Evolutionary conservation across 1,140 invertebrate genomes (phyloP), one percentile per base, ranked within the genome.

Genomic region (Orchestia grillus): DNA sequence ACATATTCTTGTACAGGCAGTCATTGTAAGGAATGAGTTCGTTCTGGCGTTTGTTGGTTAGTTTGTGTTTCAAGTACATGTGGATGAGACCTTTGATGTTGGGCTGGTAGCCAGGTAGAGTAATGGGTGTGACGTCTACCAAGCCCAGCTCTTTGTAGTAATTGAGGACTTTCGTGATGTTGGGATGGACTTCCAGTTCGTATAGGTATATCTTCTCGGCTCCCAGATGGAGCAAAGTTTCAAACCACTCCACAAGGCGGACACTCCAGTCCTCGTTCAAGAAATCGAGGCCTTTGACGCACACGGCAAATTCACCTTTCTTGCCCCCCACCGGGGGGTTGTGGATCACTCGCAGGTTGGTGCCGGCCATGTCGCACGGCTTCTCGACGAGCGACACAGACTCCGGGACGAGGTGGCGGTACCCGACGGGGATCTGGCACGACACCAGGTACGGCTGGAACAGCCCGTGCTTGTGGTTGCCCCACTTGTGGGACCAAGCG

Each of bases 21-120:
- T 99, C 99, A 97, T 99, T 99, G 98, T 99, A 99, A 0, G 99
- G 99, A 97, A 99, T 99, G 77, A 99, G 98, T 97, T 99, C 99
- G 97, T 99, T 99, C 97, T 99, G 99, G 28, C 99, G 97, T 97
- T 99, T 99, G 97, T 99, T 98, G 97, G 98, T 99, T 0, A 98
- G 96, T 96, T 97, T 97, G 97, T 99, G 99, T 91, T 98, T 98
- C 11, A 99, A 97, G 97, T 99, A 99, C 97, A 99, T 98, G 97
- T 99, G 99, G 97, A 99, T 98, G 95, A 99, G 98, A 0, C 98
- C 98, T 0, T 98, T 99, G 16, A 99, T 98, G 97, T 99, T 99
- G 0, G 99, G 99, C 97, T 99, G 98, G 0, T 99, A 98, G 0
- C 99, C 99, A 0, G 99, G 99, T 92, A 99, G 97, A 0, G 99